Evolutionary conservation across 2,797 vertebrate genomes (phyloP).

Genomic region (Holocentrus rufus): DNA sequence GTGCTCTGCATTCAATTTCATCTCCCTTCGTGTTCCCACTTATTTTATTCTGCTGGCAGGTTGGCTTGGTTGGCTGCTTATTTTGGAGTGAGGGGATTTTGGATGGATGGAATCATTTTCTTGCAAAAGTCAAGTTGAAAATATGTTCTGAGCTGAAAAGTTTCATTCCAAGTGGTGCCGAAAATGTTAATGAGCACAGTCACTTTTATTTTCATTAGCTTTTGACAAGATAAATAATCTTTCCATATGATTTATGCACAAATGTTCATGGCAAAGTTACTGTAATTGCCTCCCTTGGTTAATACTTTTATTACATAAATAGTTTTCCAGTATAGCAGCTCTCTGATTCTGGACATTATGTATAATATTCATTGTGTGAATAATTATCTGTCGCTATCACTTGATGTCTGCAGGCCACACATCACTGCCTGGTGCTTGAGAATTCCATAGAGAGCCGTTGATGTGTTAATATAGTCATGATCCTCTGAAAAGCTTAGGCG

Average conservation of each 20-base stretch:
- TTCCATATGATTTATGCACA: no score
- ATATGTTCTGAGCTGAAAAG: neutral
- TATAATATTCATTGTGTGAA: conserved; percentile 36
- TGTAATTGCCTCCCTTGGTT: neutral
- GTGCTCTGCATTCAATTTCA: neutral
- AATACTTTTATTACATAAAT: neutral
- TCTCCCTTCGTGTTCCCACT: neutral
- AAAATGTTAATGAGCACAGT: no score
- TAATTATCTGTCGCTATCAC: conserved; percentile 40
- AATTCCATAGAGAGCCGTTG: conserved; percentile 42
- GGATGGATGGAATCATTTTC: neutral
- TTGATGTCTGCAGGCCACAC: conserved; percentile 31
- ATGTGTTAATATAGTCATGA: conserved; percentile 62
- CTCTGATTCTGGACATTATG: conserved; percentile 39
- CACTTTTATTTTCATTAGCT: no score
- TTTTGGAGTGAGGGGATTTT: neutral
- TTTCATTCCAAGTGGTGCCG: neutral
- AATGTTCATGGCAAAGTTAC: neutral
- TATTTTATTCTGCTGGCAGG: neutral
- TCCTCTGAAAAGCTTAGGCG: conserved; percentile 62
- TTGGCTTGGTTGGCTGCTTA: neutral
- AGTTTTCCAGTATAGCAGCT: neutral
- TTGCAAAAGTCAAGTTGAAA: neutral
- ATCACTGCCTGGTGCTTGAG: conserved; percentile 28
- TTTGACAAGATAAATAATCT: no score